Conservation (phyloP, 1,140 invertebrate genomes). For the Acromyrmex heyeri region DNA sequence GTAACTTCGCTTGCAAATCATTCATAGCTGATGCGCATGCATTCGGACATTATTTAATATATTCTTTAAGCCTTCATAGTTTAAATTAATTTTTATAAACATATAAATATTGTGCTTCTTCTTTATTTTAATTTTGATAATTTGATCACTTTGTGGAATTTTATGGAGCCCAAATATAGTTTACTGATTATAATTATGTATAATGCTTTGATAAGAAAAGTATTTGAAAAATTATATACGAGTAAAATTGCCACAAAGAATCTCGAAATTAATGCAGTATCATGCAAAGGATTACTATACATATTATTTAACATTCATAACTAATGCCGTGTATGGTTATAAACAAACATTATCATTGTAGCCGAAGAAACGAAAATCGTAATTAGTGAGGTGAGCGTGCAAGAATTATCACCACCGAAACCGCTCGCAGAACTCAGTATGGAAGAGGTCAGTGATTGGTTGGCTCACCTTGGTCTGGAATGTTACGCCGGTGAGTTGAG, state of each 20-base stretch:
- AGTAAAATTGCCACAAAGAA: background rate
- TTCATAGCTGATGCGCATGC: slow-evolving; percentile 27
- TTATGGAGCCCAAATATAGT: background rate
- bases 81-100: slow-evolving; percentile 7
- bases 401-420: slow-evolving; percentile 86
- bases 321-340: background rate
- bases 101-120: background rate
- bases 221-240: background rate
- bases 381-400: slow-evolving; percentile 85
- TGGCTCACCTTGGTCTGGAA: slow-evolving; percentile 94
- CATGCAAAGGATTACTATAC: background rate
- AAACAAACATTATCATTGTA: slow-evolving; percentile 75
- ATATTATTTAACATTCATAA: slow-evolving; percentile 4
- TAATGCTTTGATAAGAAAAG: background rate
- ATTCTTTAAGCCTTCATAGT: background rate
- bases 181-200: background rate
- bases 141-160: background rate
- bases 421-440: slow-evolving; percentile 92
- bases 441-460: slow-evolving; percentile 95
- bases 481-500: slow-evolving; percentile 93
- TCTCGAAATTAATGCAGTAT: background rate
- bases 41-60: background rate
- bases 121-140: background rate
- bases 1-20: slow-evolving; percentile 24
- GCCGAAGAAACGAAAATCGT: slow-evolving; percentile 90